A percentile compares a stretch with the other conserved stretches of the same genome.
Evolutionary conservation across 2,113 vertebrate genomes (phyloP).

Genomic region (Crotalus viridis): DNA sequence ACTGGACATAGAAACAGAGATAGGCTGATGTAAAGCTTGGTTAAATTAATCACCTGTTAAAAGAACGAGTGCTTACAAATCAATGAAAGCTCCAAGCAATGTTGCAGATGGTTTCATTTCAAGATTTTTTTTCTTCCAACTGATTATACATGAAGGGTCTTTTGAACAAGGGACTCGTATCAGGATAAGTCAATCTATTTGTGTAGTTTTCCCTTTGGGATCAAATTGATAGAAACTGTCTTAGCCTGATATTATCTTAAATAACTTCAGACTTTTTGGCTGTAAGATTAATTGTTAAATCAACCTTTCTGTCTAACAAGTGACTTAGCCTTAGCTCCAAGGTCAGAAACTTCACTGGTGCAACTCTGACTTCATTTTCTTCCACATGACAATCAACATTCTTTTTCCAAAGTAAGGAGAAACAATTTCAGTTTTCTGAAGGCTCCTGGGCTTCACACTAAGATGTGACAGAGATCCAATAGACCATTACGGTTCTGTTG

Average conservation of each 20-base stretch:
- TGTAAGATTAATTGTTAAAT: slow-evolving; percentile 20
- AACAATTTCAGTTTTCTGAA: background rate
- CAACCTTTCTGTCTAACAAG: slow-evolving; percentile 23
- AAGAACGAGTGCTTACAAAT: background rate
- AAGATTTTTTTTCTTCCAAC: background rate
- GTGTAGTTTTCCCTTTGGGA: background rate
- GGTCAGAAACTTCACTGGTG: background rate
- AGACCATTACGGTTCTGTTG: background rate
- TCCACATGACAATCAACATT: background rate
- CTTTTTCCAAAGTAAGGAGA: background rate
- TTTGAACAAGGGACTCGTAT: background rate
- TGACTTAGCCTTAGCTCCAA: background rate
- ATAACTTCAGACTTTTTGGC: background rate
- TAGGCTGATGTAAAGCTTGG: background rate
- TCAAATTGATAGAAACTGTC: background rate
- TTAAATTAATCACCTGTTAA: background rate
- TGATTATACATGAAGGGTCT: background rate
- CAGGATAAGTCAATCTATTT: background rate
- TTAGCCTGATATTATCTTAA: slow-evolving; percentile 2
- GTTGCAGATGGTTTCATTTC: background rate
- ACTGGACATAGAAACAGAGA: background rate
- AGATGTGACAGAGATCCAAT: background rate
- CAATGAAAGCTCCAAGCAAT: background rate
- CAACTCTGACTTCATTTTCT: background rate
- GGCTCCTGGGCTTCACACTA: background rate